These are phyloP conservation scores for Pasiphila rectangulata DNA, from an alignment of 2,888 invertebrate genomes.

Conservation along the genomic window DNA sequence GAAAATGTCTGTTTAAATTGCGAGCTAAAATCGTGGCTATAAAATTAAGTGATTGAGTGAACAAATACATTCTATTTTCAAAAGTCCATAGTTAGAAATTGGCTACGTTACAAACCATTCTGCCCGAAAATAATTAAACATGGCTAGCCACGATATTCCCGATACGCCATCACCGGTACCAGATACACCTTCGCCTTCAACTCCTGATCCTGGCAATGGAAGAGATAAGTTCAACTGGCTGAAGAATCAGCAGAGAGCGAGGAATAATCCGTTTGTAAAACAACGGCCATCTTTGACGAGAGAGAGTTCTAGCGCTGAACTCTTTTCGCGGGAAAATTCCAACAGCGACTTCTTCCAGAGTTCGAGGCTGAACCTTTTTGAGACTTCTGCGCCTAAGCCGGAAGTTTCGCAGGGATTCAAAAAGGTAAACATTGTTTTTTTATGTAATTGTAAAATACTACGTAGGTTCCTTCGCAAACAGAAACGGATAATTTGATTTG, in stretches of 20 bases:
- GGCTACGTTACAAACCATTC: conserved; percentile 10
- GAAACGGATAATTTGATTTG: no score
- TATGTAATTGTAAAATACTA: no score
- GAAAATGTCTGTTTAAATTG: conserved; percentile 5
- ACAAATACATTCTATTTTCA: conserved; percentile 10
- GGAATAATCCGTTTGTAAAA: conserved; percentile 68
- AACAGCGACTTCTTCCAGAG: conserved; percentile 70
- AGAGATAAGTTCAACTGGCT: conserved; percentile 66
- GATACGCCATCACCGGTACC: conserved; percentile 42
- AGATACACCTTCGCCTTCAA: conserved; percentile 22
- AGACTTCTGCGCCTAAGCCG: conserved; percentile 62
- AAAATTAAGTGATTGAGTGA: conserved; percentile 2
- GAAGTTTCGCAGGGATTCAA: conserved; percentile 51
- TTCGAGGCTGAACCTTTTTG: conserved; percentile 69
- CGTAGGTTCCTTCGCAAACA: no score
- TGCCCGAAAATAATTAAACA: conserved; percentile 1
- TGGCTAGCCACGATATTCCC: conserved; percentile 49
- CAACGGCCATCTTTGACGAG: conserved; percentile 62
- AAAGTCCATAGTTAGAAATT: not conserved
- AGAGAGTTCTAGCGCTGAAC: conserved; percentile 66
- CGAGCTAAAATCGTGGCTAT: no score
- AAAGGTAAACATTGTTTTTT: conserved; percentile 48
- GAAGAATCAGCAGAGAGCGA: conserved; percentile 56
- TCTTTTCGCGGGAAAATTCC: conserved; percentile 68
- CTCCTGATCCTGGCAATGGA: conserved; percentile 19